Percentiles rank a stretch among this genome's conserved stretches.
Evolutionary conservation across 2,888 invertebrate genomes (phyloP).

Genomic region (Ophioninae sp.): DNA sequence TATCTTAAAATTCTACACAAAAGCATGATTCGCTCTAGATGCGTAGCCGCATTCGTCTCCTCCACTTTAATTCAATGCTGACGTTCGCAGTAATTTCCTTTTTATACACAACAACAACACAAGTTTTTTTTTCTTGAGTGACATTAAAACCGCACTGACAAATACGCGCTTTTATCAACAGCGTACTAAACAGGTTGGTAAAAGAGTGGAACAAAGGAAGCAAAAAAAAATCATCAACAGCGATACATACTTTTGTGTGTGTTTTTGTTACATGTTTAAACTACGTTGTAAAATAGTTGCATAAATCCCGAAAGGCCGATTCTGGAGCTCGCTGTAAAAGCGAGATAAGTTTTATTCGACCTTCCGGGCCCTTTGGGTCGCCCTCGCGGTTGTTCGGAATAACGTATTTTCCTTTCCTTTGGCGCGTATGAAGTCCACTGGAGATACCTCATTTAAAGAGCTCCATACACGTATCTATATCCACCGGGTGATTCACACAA

Average conservation of each 20-base stretch:
- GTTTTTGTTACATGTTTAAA: neutral
- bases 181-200: slow-evolving; percentile 9
- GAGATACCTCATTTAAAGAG: slow-evolving; percentile 21
- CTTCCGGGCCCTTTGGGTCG: slow-evolving; percentile 1
- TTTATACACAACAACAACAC: neutral
- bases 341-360: slow-evolving; percentile 5
- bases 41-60: neutral
- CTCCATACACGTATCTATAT: neutral
- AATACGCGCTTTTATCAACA: slow-evolving; percentile 10
- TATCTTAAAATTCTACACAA: neutral
- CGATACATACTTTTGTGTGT: neutral
- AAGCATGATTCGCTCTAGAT: slow-evolving; percentile 8
- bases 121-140: neutral
- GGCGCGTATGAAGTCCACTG: neutral
- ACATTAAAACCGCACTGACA: neutral
- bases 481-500: no score
- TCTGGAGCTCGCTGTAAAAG: neutral
- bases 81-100: neutral
- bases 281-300: slow-evolving; percentile 1
- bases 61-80: neutral
- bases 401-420: slow-evolving; percentile 18
- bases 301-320: slow-evolving; percentile 2
- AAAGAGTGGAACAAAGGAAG: neutral
- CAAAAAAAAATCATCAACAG: neutral
- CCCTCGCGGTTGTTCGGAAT: neutral